Evolutionary conservation across 2,888 invertebrate species (phyloP), one percentile per base, ranked within the genome.

Genomic region (Cabera pusaria): DNA sequence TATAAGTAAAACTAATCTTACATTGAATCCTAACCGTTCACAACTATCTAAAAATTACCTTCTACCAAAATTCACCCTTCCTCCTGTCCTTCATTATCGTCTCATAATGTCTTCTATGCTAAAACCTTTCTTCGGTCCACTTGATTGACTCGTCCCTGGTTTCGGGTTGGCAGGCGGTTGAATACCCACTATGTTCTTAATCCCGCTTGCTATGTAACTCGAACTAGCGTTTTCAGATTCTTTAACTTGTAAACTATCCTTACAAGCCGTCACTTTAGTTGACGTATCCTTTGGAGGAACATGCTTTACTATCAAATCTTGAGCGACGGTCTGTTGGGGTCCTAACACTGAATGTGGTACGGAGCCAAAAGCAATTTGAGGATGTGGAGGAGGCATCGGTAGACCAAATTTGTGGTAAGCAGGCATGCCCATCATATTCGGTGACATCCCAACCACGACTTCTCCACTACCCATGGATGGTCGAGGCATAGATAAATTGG

Each of bases 51-150:
- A 23, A 29, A 38, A 38, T 38, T 6, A 28, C 37, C 33, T 36
- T 21, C 10, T 24, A 35, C 20, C 24, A 11, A 10, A 34, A 21
- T 26, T 34, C 18, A 5, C n/a, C 19, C 16, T 9, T 5, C 69
- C n/a, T n/a, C n/a, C n/a, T n/a, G n/a, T n/a, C n/a, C n/a, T n/a
- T n/a, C n/a, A n/a, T 91, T 90, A 95, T 79, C 96, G 94, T 65
- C 96, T 92, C 96, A 96, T 96, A 56, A 96, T 96, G 59, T 96
- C 96, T 67, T 96, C 96, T 87, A 96, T 96, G 70, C 96, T 96
- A 76, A 96, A 96, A 7, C 96, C 96, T 67, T 95, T 95, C 64
- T 94, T 94, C 54, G 94, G 91, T 5, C 93, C 92, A 56, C 89
- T 90, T 0, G 91, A 87, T 22, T 91, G 91, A 42, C 91, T 91